Conservation (phyloP, 1,140 invertebrate species). For the Hypsibius dujardini region DNA sequence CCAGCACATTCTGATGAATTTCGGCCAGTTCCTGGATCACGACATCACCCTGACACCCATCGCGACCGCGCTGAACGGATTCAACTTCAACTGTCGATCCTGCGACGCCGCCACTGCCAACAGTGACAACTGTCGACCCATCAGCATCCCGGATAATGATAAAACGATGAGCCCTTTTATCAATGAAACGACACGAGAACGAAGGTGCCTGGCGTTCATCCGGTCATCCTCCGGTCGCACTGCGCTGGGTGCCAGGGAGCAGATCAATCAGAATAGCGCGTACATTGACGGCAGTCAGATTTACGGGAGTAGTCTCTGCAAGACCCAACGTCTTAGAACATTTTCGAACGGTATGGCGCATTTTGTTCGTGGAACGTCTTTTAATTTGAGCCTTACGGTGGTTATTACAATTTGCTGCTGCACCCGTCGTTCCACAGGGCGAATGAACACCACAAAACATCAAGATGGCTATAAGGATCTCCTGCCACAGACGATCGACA, state of each 20-base stretch:
- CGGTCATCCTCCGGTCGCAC: slow-evolving; percentile 60
- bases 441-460: slow-evolving; percentile 57
- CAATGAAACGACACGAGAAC: slow-evolving; percentile 48
- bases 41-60: slow-evolving; percentile 43
- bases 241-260: slow-evolving; percentile 35
- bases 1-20: slow-evolving; percentile 35
- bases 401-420: neutral
- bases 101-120: neutral
- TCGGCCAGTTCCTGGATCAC: slow-evolving; percentile 44
- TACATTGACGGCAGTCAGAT: slow-evolving; percentile 65
- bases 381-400: neutral
- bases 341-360: slow-evolving; percentile 21
- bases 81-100: slow-evolving; percentile 11
- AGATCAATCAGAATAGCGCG: slow-evolving; percentile 60
- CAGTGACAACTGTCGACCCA: slow-evolving; percentile 38
- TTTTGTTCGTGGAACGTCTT: neutral
- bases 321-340: slow-evolving; percentile 49
- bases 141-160: slow-evolving; percentile 39
- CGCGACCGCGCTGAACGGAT: neutral
- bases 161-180: slow-evolving; percentile 46
- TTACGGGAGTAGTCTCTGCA: slow-evolving; percentile 59
- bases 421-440: slow-evolving; percentile 41
- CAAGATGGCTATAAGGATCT: slow-evolving; percentile 49
- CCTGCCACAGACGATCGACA: slow-evolving; percentile 50
- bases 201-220: slow-evolving; percentile 78